Evolutionary conservation across 2,888 invertebrate species (phyloP), one percentile per base, ranked within the genome.

Genomic region (Alcis repandata): DNA sequence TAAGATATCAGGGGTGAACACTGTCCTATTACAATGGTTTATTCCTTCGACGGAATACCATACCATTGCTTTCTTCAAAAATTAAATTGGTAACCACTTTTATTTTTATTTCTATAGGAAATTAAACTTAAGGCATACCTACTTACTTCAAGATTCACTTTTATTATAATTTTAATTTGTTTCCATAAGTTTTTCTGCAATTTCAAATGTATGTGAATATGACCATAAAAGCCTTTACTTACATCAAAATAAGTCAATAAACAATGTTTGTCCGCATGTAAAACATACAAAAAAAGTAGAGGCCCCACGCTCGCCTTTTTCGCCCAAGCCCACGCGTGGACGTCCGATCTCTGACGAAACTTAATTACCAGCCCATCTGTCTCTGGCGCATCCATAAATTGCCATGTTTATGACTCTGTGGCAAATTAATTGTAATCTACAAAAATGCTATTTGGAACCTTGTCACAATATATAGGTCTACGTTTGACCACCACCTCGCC

Each of bases 321-420:
- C 43, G 54, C 57, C 48, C 13, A 19, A 54, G 19, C 49, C 36
- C 52, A 60, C 43, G 61, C 67, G 68, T 69, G 71, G 71, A 63
- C 63, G 51, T 56, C 59, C 58, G 36, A 63, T 59, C 67, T 66
- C 64, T 73, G 67, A 70, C 71, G 72, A 67, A 67, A 72, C 72
- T 68, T 77, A 79, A 82, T 80, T 78, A 80, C 72, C 51, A 62
- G 46, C 58, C 73, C 74, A 77, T 78, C 74, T 76, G 72, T 78
- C 79, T 76, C 75, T 74, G 72, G 75, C 45, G 75, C 72, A 58
- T 71, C 73, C 73, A 76, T 78, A 78, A 79, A 78, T 66, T 67
- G 52, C 48, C 32, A 63, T 70, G 67, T 76, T 77, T 76, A 74
- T 74, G 63, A 65, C 61, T 68, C 59, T 36, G 59, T 64, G 71